Percentiles rank a stretch among this genome's conserved stretches.
Evolutionary conservation across 2,888 invertebrate genomes (phyloP).

Genomic region (Gymnoscelis rufifasciata): DNA sequence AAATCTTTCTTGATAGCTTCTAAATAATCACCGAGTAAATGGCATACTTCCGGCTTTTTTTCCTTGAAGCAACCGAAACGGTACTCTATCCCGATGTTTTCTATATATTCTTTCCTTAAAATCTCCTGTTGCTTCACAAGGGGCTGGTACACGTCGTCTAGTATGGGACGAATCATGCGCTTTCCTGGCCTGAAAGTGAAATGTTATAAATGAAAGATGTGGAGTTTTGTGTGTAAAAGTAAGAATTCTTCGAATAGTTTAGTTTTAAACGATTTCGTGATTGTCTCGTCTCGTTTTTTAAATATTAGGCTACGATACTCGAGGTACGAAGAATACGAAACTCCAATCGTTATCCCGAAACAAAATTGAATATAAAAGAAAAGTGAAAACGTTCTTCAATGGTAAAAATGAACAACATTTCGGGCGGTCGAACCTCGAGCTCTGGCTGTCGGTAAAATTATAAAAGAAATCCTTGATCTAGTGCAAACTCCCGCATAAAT

Average conservation of each 20-base stretch:
- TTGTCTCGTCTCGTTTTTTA: slow-evolving; percentile 41
- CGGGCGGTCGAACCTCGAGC: neutral
- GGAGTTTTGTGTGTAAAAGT: too few relatives aligned
- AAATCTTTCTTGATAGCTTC: slow-evolving; percentile 91
- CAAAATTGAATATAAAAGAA: too few relatives aligned
- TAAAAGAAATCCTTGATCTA: too few relatives aligned
- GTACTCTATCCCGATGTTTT: slow-evolving; percentile 96
- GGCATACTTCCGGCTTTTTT: slow-evolving; percentile 86
- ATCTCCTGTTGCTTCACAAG: slow-evolving; percentile 86
- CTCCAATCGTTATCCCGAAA: too few relatives aligned
- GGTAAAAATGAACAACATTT: too few relatives aligned
- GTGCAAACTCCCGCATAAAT: too few relatives aligned
- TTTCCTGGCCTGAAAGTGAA: slow-evolving; percentile 46
- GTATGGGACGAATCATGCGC: slow-evolving; percentile 82
- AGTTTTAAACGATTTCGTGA: slow-evolving; percentile 38
- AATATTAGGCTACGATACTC: too few relatives aligned
- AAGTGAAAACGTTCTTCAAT: too few relatives aligned
- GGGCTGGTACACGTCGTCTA: slow-evolving; percentile 89
- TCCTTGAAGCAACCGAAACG: slow-evolving; percentile 93
- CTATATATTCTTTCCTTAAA: slow-evolving; percentile 87
- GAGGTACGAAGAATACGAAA: too few relatives aligned
- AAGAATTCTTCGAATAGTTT: slow-evolving; percentile 29
- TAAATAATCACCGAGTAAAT: slow-evolving; percentile 93
- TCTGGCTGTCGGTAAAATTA: too few relatives aligned
- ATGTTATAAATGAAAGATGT: too few relatives aligned